These are phyloP conservation scores for Sialia sialis DNA, from an alignment of 2,113 vertebrate species.

Conservation along the genomic window DNA sequence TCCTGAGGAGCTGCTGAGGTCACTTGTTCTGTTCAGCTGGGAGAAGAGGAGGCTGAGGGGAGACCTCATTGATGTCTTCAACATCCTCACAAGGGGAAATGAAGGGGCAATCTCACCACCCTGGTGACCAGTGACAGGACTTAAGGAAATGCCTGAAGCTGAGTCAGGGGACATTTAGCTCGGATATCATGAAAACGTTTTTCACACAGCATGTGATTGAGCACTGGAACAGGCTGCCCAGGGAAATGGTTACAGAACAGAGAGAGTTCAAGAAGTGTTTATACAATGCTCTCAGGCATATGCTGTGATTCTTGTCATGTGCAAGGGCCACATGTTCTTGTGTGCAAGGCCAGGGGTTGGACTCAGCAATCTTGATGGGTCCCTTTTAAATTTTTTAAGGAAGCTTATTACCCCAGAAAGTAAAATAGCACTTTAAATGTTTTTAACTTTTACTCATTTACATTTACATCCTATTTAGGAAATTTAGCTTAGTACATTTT, in stretches of 20 bases:
- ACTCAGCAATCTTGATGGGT: accelerated
- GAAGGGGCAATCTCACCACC: background rate
- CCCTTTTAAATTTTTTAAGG: background rate
- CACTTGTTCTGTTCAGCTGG: background rate
- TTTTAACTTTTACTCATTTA: background rate
- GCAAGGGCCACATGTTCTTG: background rate
- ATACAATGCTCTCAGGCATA: background rate
- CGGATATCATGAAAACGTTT: background rate
- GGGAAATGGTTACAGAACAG: background rate
- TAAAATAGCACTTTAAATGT: background rate
- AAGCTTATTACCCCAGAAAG: background rate
- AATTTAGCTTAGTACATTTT: background rate
- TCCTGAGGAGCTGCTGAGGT: background rate
- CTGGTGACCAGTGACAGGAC: background rate
- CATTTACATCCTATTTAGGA: background rate
- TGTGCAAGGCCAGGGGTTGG: background rate
- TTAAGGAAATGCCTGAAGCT: background rate
- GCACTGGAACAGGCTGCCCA: background rate
- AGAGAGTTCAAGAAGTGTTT: background rate
- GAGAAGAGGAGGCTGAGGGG: background rate
- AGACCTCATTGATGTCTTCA: background rate
- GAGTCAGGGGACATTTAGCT: background rate
- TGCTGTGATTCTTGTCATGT: background rate
- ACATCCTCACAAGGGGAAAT: background rate
- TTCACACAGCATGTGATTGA: background rate